Evolutionary conservation across 2,113 vertebrate species (phyloP).

Genomic region (Campylorhamphus procurvoides): DNA sequence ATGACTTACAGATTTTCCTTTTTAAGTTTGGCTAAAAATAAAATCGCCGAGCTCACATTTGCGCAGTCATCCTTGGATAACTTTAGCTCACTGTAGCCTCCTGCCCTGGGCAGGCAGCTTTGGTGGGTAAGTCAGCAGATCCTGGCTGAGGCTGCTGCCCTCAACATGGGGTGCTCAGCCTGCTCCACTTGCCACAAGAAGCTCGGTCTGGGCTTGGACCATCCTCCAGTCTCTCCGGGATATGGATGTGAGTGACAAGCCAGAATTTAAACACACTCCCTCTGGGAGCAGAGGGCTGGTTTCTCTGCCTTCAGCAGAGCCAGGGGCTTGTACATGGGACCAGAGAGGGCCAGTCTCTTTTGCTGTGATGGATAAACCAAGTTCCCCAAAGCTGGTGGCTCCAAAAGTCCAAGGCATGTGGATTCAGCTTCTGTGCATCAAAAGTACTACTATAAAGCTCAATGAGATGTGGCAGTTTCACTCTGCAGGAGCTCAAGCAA

Average conservation of each 20-base stretch:
- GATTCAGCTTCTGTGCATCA: background rate
- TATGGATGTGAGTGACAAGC: background rate
- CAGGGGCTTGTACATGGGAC: background rate
- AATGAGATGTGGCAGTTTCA: background rate
- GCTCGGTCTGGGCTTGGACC: background rate
- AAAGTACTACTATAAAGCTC: background rate
- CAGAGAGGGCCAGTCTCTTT: background rate
- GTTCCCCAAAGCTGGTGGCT: background rate
- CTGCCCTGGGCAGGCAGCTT: background rate
- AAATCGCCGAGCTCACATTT: constrained; percentile 35
- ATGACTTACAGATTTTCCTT: constrained; percentile 50
- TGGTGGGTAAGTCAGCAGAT: constrained; percentile 11
- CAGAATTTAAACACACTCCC: background rate
- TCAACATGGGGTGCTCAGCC: background rate
- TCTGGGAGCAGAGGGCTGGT: background rate
- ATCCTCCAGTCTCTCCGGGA: background rate
- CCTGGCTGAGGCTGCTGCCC: background rate
- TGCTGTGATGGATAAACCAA: background rate
- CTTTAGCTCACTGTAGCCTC: background rate
- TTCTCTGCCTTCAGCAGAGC: background rate
- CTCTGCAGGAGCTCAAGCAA: background rate
- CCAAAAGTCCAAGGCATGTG: rapidly evolving
- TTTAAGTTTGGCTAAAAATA: constrained; percentile 47
- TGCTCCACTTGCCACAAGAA: background rate
- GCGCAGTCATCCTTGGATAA: constrained; percentile 66